Conservation (phyloP, 1,140 invertebrate species). For the Cheumatopsyche charites region DNA sequence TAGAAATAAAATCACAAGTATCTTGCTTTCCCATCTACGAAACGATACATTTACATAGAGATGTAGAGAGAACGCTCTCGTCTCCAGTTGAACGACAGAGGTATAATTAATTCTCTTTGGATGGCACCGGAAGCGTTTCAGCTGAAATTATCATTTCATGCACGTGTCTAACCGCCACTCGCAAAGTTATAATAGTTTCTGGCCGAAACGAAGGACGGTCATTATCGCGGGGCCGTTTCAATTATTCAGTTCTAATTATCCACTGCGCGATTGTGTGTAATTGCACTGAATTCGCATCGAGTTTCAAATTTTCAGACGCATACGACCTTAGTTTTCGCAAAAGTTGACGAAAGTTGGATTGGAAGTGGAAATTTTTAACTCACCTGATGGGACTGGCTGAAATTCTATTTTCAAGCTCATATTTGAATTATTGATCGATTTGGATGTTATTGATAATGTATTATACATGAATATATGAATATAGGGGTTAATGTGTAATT, state of each 20-base stretch:
- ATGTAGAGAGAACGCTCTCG: too few species aligned
- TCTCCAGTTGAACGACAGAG: neutral
- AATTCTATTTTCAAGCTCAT: too few species aligned
- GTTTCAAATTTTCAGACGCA: neutral
- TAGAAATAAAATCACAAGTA: too few species aligned
- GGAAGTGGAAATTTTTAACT: neutral
- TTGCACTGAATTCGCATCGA: too few species aligned
- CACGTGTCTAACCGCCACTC: conserved; percentile 24
- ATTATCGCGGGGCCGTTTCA: conserved; percentile 32
- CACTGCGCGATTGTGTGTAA: conserved; percentile 1
- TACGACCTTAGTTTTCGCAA: neutral
- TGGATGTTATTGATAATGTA: too few species aligned
- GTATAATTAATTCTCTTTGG: conserved; percentile 24
- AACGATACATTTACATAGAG: too few species aligned
- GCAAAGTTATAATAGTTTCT: conserved; percentile 42
- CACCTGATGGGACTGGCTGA: too few species aligned
- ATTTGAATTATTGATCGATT: too few species aligned
- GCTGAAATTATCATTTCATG: conserved; percentile 30
- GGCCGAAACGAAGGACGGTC: conserved; percentile 34
- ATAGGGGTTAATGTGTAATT: too few species aligned
- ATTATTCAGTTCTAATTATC: conserved; percentile 44
- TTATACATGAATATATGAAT: too few species aligned
- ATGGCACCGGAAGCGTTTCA: conserved; percentile 5
- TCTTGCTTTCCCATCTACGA: too few species aligned
- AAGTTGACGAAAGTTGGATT: neutral